These are phyloP conservation scores for Limnephilus marmoratus DNA, from an alignment of 2,888 invertebrate species.

Conservation along the genomic window DNA sequence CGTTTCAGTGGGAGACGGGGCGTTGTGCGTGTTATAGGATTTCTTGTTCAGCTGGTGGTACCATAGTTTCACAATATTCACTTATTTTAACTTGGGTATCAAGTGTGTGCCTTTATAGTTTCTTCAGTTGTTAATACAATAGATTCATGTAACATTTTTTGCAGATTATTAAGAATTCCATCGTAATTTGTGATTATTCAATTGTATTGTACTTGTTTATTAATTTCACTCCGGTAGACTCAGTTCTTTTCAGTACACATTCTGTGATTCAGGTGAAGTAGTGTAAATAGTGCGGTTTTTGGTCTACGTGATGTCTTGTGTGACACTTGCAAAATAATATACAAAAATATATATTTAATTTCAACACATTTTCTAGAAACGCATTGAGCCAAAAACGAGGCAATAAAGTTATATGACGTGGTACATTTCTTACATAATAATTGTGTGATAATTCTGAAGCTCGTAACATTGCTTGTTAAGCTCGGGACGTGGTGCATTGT, in stretches of 20 bases:
- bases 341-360: not conserved
- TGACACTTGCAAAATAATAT: not conserved
- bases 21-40: constrained; percentile 63
- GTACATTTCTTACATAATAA: not conserved
- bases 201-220: too few species aligned
- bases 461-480: not conserved
- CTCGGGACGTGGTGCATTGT: not conserved
- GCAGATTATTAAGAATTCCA: too few species aligned
- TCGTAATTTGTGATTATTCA: not conserved
- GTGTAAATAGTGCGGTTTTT: not conserved
- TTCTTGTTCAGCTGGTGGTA: not conserved
- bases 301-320: not conserved
- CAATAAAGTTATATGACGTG: not conserved
- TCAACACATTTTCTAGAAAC: not conserved
- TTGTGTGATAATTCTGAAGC: not conserved
- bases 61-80: not conserved
- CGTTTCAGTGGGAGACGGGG: constrained; percentile 6
- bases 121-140: not conserved
- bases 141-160: not conserved
- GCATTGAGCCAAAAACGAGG: not conserved
- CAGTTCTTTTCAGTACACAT: not conserved
- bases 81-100: not conserved
- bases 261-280: not conserved
- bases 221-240: too few species aligned
- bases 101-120: not conserved